These are phyloP conservation scores for Criorhina ranunculi DNA, from an alignment of 2,888 invertebrate genomes.

Conservation along the genomic window DNA sequence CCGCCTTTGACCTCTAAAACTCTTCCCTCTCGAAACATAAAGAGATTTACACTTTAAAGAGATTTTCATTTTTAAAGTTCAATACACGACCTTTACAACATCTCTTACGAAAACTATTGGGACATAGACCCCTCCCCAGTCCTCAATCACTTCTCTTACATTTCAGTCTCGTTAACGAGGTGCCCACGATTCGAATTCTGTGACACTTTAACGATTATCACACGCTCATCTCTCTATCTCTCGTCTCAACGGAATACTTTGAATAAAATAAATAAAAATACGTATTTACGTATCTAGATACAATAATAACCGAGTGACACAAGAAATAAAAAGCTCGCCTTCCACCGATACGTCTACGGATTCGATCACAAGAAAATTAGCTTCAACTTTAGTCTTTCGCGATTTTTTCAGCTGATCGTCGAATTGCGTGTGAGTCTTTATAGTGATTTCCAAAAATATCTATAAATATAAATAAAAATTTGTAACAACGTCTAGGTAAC, in stretches of 20 bases:
- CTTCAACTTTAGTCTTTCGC: constrained; percentile 68
- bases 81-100: constrained; percentile 45
- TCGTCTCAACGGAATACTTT: background rate
- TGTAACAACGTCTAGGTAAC: constrained; percentile 33
- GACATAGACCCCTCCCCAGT: background rate
- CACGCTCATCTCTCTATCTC: constrained; percentile 4
- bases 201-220: constrained; percentile 60
- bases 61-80: constrained; percentile 30
- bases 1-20: background rate
- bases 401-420: constrained; percentile 72
- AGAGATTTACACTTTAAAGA: background rate
- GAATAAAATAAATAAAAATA: constrained; percentile 37
- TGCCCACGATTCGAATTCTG: background rate
- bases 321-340: constrained; percentile 41
- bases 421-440: constrained; percentile 49
- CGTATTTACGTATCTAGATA: constrained; percentile 55
- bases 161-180: constrained; percentile 39
- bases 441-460: constrained; percentile 2
- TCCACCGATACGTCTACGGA: constrained; percentile 43
- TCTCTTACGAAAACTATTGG: background rate
- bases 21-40: background rate
- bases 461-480: constrained; percentile 1
- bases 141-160: constrained; percentile 7
- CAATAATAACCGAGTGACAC: constrained; percentile 33
- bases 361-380: constrained; percentile 63